These are phyloP conservation scores for Osedax frankpressi DNA, from an alignment of 2,888 invertebrate species.

Conservation along the genomic window DNA sequence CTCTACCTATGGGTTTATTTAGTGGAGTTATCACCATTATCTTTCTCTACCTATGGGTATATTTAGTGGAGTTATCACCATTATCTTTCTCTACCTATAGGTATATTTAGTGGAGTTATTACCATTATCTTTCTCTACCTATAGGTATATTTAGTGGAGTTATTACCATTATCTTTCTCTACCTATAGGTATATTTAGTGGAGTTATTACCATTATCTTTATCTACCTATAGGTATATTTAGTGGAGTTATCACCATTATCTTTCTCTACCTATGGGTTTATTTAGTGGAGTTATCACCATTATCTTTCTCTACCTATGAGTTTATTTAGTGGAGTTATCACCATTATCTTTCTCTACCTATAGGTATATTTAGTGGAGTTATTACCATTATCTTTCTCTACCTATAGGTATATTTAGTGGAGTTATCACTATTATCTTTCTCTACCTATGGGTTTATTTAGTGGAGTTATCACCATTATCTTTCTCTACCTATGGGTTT, in stretches of 20 bases:
- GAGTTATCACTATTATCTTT: too few species aligned
- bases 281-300: conserved; percentile 36
- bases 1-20: conserved; percentile 49
- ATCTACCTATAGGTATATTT: background rate
- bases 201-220: background rate
- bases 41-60: background rate
- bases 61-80: background rate
- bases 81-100: too few species aligned
- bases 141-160: background rate
- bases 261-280: too few species aligned
- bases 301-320: background rate
- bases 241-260: too few species aligned
- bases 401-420: background rate
- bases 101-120: conserved; percentile 46
- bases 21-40: conserved; percentile 22
- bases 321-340: background rate
- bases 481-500: background rate
- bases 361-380: conserved; percentile 49
- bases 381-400: background rate
- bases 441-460: conserved; percentile 49
- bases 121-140: background rate
- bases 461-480: conserved; percentile 22
- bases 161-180: too few species aligned
- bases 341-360: too few species aligned
- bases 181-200: conserved; percentile 49